phyloP scores from a whole-genome alignment of 2,797 vertebrate species.

The Caiman crocodilus region DNA sequence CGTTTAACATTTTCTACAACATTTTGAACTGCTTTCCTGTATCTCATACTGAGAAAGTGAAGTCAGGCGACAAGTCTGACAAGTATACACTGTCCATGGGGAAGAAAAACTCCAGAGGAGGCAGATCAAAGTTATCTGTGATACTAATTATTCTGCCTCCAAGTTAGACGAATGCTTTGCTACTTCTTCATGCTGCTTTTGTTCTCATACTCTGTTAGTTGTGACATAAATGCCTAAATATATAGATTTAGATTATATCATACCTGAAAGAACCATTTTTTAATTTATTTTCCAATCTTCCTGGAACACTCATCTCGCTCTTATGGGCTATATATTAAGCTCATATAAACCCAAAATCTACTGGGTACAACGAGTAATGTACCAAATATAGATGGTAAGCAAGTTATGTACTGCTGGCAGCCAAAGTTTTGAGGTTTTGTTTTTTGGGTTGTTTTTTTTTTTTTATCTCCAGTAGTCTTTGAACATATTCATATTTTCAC shows the following conservation, averaged over 20 bases:
- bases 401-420: background rate
- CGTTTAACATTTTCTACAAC: slow-evolving; percentile 66
- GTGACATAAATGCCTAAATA: slow-evolving; percentile 44
- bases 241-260: background rate
- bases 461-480: background rate
- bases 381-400: background rate
- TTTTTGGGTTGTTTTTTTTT: too few relatives aligned
- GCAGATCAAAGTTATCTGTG: slow-evolving; percentile 53
- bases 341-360: background rate
- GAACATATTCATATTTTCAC: background rate
- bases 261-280: background rate
- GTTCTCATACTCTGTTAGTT: background rate
- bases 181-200: slow-evolving; percentile 64
- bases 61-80: slow-evolving; percentile 68
- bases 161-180: slow-evolving; percentile 61
- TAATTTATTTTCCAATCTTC: background rate
- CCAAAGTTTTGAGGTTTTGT: accelerated
- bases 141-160: slow-evolving; percentile 67
- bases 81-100: slow-evolving; percentile 43
- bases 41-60: slow-evolving; percentile 66
- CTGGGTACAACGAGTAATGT: background rate
- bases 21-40: slow-evolving; percentile 7
- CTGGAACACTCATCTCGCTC: accelerated
- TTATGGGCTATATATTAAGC: background rate
- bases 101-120: slow-evolving; percentile 64